A percentile compares a stretch with the other conserved stretches of the same genome.
Evolutionary conservation across 2,888 invertebrate genomes (phyloP).

Genomic region (Epirrhoe alternata): DNA sequence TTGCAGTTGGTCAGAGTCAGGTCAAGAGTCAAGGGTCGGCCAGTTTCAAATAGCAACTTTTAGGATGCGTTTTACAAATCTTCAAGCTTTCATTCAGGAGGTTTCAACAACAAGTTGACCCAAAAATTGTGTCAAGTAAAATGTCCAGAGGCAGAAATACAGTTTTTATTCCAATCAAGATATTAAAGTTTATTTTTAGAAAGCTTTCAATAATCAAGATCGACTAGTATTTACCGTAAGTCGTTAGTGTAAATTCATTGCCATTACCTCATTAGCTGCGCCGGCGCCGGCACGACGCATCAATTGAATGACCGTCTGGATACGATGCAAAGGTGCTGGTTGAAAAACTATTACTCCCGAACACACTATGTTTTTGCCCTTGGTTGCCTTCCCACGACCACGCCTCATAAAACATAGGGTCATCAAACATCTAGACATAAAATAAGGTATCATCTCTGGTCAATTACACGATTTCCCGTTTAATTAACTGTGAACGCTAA

Average conservation of each 20-base stretch:
- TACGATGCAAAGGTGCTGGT: background rate
- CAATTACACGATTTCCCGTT: too few relatives aligned
- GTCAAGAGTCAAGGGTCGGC: too few relatives aligned
- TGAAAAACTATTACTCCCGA: background rate
- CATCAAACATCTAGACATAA: too few relatives aligned
- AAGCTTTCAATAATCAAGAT: constrained; percentile 45
- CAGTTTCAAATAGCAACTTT: too few relatives aligned
- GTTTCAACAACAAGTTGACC: background rate
- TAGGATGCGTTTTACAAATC: too few relatives aligned
- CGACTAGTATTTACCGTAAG: constrained; percentile 48
- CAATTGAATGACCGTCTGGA: constrained; percentile 18
- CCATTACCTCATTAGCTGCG: constrained; percentile 51
- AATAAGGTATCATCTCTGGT: too few relatives aligned
- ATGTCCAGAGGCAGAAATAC: background rate
- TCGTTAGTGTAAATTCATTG: constrained; percentile 61
- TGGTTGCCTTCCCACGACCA: too few relatives aligned
- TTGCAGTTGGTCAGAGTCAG: too few relatives aligned
- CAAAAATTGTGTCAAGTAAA: background rate
- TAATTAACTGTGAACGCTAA: too few relatives aligned
- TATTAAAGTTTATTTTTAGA: constrained; percentile 30
- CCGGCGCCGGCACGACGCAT: constrained; percentile 45
- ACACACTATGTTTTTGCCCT: background rate
- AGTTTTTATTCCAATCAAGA: constrained; percentile 14
- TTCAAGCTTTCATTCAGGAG: background rate
- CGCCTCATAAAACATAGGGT: too few relatives aligned